phyloP scores from a whole-genome alignment of 2,797 vertebrate genomes.

The Falco peregrinus region DNA sequence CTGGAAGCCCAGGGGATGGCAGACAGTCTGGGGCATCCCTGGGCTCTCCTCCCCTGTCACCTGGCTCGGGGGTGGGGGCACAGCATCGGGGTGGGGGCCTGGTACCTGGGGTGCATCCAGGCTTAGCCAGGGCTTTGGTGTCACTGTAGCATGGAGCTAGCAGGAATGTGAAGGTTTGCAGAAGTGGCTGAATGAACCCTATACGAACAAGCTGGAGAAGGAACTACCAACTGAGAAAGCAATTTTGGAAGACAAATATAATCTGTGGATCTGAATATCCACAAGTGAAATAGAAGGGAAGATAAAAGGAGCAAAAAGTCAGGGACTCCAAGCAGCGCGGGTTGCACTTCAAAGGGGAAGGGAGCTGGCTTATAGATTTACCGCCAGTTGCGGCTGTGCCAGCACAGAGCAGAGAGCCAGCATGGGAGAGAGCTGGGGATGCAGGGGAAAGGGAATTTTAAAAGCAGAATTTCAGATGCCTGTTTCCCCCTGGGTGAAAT shows the following conservation, averaged over 20 bases:
- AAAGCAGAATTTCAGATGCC: slow-evolving; percentile 41
- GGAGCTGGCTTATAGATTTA: slow-evolving; percentile 25
- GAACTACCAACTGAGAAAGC: not conserved
- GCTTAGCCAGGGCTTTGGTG: fast-evolving
- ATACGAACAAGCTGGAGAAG: not conserved
- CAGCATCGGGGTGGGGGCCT: fast-evolving
- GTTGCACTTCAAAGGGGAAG: slow-evolving; percentile 59
- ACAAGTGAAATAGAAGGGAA: slow-evolving; percentile 37
- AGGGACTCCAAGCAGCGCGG: slow-evolving; percentile 9
- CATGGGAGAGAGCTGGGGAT: not conserved
- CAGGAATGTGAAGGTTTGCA: not conserved
- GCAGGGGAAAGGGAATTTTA: slow-evolving; percentile 36
- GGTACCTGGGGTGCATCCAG: fast-evolving
- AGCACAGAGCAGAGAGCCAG: slow-evolving; percentile 6
- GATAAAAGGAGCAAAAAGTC: slow-evolving; percentile 60
- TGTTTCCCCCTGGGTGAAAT: slow-evolving; percentile 59
- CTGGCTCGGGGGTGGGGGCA: fast-evolving
- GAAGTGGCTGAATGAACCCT: not conserved
- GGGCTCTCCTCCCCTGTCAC: not conserved
- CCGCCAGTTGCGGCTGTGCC: not conserved
- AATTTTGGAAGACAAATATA: slow-evolving; percentile 52
- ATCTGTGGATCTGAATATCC: slow-evolving; percentile 42
- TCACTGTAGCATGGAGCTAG: fast-evolving
- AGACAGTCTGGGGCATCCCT: fast-evolving
- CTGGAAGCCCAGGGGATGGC: not conserved